Base-by-base conservation (phyloP, 1,140 invertebrate species). In the Bombus breviceps region DNA sequence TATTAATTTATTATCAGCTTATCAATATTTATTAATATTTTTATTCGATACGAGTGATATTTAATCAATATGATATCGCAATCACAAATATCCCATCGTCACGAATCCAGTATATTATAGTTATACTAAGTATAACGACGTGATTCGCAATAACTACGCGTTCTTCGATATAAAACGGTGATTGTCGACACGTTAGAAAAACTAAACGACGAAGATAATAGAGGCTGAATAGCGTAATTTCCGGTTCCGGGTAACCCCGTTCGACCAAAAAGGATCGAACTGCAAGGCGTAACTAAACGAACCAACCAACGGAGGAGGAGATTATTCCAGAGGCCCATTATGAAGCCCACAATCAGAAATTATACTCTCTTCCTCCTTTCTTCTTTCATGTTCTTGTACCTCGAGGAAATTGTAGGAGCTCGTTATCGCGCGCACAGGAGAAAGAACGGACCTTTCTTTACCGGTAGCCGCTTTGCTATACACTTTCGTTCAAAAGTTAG, bases 371-470 rank as follows among this genome's bases (percentile, higher is more conserved):
- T 43, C 15, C 18, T 47, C 41, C 22, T 72, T 32, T 32, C n/a
- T 32, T 22, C 39, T 18, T 18, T 37, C 8, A 3, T 41, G 12
- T 28, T 71, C 69, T 2, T 12, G n/a, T 43, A n/a, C 43, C 37
- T 64, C 13, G 43, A 77, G 22, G 25, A 43, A 34, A n/a, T 34
- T 41, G 37, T 34, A 57, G 39, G 25, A 37, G n/a, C 9, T 59
- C 53, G 57, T 87, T 86, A 87, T 86, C 73, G 32, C 41, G 43
- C 18, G 41, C 43, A 25, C 37, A 64, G 41, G 37, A 62, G 79
- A 80, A 87, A 43, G 64, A 80, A 87, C n/a, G 59, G 9, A 87
- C 59, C n/a, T 82, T 79, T 76, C 66, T 57, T 78, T 59, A 64
- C 41, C 64, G 28, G 53, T 74, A 73, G 84, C 79, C 84, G 13